Evolutionary conservation across 2,888 invertebrate genomes (phyloP), one percentile per base, ranked within the genome.

Genomic region (Colostygia pectinataria): DNA sequence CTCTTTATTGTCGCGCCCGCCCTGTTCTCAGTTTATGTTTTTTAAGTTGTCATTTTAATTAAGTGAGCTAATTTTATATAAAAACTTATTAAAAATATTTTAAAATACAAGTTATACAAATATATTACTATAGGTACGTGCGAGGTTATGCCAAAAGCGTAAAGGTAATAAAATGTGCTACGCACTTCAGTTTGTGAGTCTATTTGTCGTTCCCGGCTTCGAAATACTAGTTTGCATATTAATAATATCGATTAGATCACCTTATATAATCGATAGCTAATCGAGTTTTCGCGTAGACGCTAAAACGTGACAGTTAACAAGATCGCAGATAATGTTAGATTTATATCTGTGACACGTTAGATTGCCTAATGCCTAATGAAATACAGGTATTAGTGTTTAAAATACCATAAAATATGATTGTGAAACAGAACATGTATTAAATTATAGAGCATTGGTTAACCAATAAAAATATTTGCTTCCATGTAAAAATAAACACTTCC

Each of bases 181-280:
- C 69, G 65, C 59, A 66, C 66, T 69, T 63, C 69, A 77, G 72
- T 79, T 82, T 77, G 77, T 73, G 68, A 70, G 69, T 63, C 67
- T 74, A 74, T 80, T 79, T 74, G 74, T 79, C 74, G 78, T 82
- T 80, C 73, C 66, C 60, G 68, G 67, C 71, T 79, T 82, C 80
- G 78, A 74, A 64, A 70, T 65, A 65, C 59, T 75, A 70, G 71
- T 83, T 82, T 77, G 77, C 78, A 80, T 84, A 77, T 71, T 77
- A 83, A 80, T 84, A 77, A 71, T 77, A 83, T 78, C 78, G 77
- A 71, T 74, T 74, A 59, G 53, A 70, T 83, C 76, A 74, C 71
- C 66, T 74, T 74, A 74, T 77, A 75, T 40, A 74, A 74, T 70
- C 71, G 72, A 76, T 74, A 72, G 68, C 71, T 80, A 80, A 83